These are phyloP conservation scores for Larimichthys polyactis DNA, from an alignment of 2,113 vertebrate genomes.

Conservation along the genomic window DNA sequence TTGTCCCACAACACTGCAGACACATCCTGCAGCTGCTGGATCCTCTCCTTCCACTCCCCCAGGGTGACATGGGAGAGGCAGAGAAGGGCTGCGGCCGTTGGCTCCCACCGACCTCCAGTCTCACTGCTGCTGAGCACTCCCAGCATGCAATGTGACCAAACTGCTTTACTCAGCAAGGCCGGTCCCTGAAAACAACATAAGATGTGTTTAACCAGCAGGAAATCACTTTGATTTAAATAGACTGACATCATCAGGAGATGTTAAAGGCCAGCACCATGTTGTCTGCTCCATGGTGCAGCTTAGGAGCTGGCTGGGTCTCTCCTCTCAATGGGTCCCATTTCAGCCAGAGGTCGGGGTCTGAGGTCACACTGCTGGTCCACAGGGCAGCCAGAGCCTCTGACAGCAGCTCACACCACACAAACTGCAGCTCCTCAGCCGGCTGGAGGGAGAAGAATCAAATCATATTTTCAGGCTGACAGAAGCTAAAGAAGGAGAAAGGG, in stretches of 20 bases:
- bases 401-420: conserved; percentile 90
- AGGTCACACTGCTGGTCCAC: conserved; percentile 91
- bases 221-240: neutral
- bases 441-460: conserved; percentile 51
- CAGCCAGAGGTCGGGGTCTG: conserved; percentile 91
- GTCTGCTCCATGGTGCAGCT: conserved; percentile 61
- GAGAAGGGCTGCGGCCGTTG: conserved; percentile 84
- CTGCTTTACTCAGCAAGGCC: conserved; percentile 88
- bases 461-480: too few relatives aligned
- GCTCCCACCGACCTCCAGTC: conserved; percentile 84
- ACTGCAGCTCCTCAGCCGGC: conserved; percentile 85
- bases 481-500: too few relatives aligned
- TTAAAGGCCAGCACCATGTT: conserved; percentile 61
- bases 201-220: neutral
- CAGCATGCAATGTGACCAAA: conserved; percentile 93
- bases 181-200: conserved; percentile 87
- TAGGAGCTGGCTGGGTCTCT: conserved; percentile 45
- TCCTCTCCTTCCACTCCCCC: conserved; percentile 91
- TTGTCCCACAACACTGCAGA: conserved; percentile 91
- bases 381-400: conserved; percentile 86
- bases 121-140: conserved; percentile 89
- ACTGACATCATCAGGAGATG: neutral
- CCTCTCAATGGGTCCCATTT: conserved; percentile 85
- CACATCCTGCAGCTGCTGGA: conserved; percentile 90
- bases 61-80: conserved; percentile 89